Evolutionary conservation across 2,888 invertebrate species (phyloP).

Genomic region (Arrhopalites spinosus): DNA sequence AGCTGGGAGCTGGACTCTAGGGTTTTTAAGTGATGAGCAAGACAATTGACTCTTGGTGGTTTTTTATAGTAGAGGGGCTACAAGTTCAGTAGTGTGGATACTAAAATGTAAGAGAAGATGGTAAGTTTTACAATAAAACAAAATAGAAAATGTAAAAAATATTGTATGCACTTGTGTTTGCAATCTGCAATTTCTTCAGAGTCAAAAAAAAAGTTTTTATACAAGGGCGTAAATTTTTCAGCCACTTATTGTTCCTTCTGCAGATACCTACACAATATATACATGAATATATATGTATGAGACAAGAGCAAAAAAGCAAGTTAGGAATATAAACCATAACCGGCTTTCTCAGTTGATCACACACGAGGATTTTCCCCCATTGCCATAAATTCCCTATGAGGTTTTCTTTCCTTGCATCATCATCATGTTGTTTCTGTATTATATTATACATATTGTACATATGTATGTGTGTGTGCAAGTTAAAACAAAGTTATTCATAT

Average conservation of each 20-base stretch:
- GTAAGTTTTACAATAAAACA: neutral
- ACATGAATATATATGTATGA: neutral
- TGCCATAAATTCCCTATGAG: neutral
- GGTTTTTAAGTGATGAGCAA: no score
- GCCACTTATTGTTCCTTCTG: conserved; percentile 18
- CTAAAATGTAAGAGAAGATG: neutral
- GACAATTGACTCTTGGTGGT: no score
- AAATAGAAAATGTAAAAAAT: neutral
- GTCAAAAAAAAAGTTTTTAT: neutral
- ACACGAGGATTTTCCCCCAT: conserved; percentile 20
- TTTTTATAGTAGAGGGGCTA: neutral
- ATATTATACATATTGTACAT: neutral
- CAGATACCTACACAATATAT: neutral
- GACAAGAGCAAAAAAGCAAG: neutral
- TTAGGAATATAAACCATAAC: conserved; percentile 16
- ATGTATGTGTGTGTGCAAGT: conserved; percentile 4
- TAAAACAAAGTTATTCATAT: conserved; percentile 22
- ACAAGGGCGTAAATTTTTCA: conserved; percentile 14
- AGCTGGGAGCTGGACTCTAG: no score
- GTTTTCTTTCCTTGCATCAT: no score
- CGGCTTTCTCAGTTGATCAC: conserved; percentile 25
- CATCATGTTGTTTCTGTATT: neutral
- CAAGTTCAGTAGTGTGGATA: neutral
- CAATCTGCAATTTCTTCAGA: conserved; percentile 12
- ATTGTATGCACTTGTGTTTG: conserved; percentile 11